Evolutionary conservation across 1,140 invertebrate genomes (phyloP).

Genomic region (Octopus sinensis): DNA sequence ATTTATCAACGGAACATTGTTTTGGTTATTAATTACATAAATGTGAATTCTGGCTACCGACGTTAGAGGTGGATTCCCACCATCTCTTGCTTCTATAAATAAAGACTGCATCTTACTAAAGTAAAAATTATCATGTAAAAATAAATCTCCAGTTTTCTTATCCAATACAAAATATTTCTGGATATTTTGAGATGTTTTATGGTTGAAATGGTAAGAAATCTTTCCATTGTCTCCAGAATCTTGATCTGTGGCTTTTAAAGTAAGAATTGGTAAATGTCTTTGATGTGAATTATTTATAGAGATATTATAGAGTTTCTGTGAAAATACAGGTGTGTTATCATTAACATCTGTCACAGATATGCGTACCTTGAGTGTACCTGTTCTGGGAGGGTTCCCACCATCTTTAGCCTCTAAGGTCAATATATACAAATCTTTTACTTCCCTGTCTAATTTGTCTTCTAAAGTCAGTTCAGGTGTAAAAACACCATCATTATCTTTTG

Average conservation of each 20-base stretch:
- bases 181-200: conserved; percentile 84
- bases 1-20: conserved; percentile 34
- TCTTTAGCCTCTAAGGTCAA: conserved; percentile 84
- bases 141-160: conserved; percentile 48
- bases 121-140: conserved; percentile 23
- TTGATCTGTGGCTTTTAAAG: conserved; percentile 35
- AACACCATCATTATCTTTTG: too few relatives aligned
- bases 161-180: conserved; percentile 79
- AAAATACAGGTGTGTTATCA: conserved; percentile 71
- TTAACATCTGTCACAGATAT: conserved; percentile 37
- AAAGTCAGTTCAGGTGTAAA: conserved; percentile 34
- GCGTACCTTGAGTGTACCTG: conserved; percentile 68
- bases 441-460: conserved; percentile 79
- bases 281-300: conserved; percentile 40
- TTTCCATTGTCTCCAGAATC: conserved; percentile 45
- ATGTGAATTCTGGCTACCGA: conserved; percentile 28
- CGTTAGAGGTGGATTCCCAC: conserved; percentile 31
- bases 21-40: conserved; percentile 32
- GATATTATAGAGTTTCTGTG: conserved; percentile 41
- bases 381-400: conserved; percentile 68
- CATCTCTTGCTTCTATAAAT: conserved; percentile 34
- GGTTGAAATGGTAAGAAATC: conserved; percentile 67
- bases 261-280: conserved; percentile 32
- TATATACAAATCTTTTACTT: conserved; percentile 76
- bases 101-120: conserved; percentile 29